phyloP scores from a whole-genome alignment of 2,113 vertebrate genomes.

The Burhinus bistriatus region DNA sequence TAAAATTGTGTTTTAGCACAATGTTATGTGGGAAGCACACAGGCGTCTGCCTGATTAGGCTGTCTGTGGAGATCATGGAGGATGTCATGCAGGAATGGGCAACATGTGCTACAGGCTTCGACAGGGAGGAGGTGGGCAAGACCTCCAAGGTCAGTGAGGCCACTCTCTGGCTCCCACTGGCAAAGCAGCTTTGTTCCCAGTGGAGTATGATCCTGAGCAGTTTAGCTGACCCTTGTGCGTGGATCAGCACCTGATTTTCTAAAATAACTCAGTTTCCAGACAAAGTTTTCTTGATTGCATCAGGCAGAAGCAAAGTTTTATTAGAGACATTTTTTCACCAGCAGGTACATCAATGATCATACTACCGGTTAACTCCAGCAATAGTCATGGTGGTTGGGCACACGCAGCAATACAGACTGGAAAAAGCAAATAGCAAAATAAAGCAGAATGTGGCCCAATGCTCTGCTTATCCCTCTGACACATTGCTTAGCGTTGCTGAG shows the following conservation, averaged over 20 bases:
- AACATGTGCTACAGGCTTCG: background rate
- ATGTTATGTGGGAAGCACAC: background rate
- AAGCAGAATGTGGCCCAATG: conserved; percentile 18
- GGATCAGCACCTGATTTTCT: background rate
- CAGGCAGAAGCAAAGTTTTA: conserved; percentile 53
- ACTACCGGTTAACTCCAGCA: background rate
- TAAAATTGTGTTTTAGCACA: background rate
- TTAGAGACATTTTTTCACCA: background rate
- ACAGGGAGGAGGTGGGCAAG: background rate
- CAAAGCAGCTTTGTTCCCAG: background rate
- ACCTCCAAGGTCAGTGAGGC: background rate
- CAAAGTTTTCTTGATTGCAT: conserved; percentile 45
- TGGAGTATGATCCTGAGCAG: background rate
- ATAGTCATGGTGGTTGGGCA: background rate
- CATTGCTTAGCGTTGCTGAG: conserved; percentile 5
- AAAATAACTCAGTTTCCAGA: background rate
- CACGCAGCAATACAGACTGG: background rate
- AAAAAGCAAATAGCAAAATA: conserved; percentile 21
- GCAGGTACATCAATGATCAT: background rate
- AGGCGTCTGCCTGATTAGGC: background rate
- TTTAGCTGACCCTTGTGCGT: background rate
- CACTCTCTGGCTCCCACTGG: background rate
- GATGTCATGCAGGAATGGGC: background rate
- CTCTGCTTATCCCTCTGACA: background rate
- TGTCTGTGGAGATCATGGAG: fast-evolving